Percentiles rank a stretch among this genome's conserved stretches.
Conservation (phyloP, 2,888 invertebrate species). For the Eutolmus rufibarbis region DNA sequence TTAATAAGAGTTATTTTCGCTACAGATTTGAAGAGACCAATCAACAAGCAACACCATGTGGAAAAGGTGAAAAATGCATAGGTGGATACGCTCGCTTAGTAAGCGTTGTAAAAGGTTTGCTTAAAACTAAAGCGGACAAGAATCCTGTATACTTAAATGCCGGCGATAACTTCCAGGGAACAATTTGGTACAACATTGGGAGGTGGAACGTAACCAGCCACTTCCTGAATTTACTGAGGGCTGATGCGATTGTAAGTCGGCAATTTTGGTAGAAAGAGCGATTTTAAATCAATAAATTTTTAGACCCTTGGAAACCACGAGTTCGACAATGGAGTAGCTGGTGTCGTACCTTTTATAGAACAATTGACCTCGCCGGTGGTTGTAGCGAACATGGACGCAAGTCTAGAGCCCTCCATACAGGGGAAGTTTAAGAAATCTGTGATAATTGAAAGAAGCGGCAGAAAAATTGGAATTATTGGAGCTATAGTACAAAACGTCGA, state of each 20-base stretch:
- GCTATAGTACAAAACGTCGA: slow-evolving; percentile 73
- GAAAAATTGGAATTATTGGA: slow-evolving; percentile 81
- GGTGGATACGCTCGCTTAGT: slow-evolving; percentile 76
- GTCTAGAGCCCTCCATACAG: slow-evolving; percentile 70
- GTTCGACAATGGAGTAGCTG: slow-evolving; percentile 79
- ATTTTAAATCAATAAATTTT: slow-evolving; percentile 43
- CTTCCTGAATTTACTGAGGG: slow-evolving; percentile 77
- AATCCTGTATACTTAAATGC: slow-evolving; percentile 78
- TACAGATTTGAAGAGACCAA: slow-evolving; percentile 71
- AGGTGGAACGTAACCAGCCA: slow-evolving; percentile 77
- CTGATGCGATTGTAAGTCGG: slow-evolving; percentile 76
- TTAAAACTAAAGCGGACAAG: slow-evolving; percentile 60
- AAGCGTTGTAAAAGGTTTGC: slow-evolving; percentile 65
- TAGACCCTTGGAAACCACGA: slow-evolving; percentile 88
- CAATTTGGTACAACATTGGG: slow-evolving; percentile 81
- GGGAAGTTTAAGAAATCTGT: slow-evolving; percentile 71
- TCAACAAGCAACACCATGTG: slow-evolving; percentile 66
- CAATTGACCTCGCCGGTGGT: slow-evolving; percentile 72
- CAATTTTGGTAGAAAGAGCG: background rate
- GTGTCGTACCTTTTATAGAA: slow-evolving; percentile 75
- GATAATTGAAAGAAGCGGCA: slow-evolving; percentile 69
- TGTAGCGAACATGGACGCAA: slow-evolving; percentile 78
- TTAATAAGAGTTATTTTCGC: slow-evolving; percentile 35
- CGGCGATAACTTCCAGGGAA: slow-evolving; percentile 86
- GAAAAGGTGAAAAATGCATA: slow-evolving; percentile 67